Evolutionary conservation across 2,797 vertebrate species (phyloP).

Genomic region (Crypturellus tataupa): DNA sequence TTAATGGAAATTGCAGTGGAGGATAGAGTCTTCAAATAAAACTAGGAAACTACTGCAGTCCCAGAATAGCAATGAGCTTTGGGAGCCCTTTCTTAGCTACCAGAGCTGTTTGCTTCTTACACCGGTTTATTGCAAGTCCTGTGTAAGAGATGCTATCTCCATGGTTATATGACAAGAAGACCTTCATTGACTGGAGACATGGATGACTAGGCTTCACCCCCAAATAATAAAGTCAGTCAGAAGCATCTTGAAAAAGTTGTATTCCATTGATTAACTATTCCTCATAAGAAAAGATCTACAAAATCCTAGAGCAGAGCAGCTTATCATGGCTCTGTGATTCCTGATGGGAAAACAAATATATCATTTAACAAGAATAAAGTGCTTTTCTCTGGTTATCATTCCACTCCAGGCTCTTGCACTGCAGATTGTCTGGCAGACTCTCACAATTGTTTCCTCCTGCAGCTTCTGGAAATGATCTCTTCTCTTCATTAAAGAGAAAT

Average conservation of each 20-base stretch:
- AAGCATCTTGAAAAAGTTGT: background rate
- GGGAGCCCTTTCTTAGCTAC: background rate
- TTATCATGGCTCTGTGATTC: constrained; percentile 38
- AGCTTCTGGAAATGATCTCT: constrained; percentile 69
- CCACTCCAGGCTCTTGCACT: constrained; percentile 45
- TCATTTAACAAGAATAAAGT: constrained; percentile 45
- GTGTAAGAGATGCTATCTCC: background rate
- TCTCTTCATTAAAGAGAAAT: constrained; percentile 49
- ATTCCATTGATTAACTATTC: background rate
- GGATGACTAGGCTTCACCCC: background rate
- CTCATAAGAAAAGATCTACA: background rate
- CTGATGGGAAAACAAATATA: constrained; percentile 24
- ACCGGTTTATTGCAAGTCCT: background rate
- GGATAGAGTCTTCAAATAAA: constrained; percentile 13
- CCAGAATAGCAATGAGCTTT: constrained; percentile 25
- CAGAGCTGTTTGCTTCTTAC: background rate
- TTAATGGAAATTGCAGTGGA: constrained; percentile 20
- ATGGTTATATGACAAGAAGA: background rate
- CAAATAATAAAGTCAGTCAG: background rate
- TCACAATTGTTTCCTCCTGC: constrained; percentile 54
- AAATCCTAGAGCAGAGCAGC: constrained; percentile 6
- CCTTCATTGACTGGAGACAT: background rate
- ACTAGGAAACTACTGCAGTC: constrained; percentile 24
- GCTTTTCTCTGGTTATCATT: constrained; percentile 60
- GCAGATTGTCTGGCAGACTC: constrained; percentile 53